A percentile compares a stretch with the other conserved stretches of the same genome.
Conservation (phyloP, 2,888 invertebrate genomes). For the Alloplasta piceator region DNA sequence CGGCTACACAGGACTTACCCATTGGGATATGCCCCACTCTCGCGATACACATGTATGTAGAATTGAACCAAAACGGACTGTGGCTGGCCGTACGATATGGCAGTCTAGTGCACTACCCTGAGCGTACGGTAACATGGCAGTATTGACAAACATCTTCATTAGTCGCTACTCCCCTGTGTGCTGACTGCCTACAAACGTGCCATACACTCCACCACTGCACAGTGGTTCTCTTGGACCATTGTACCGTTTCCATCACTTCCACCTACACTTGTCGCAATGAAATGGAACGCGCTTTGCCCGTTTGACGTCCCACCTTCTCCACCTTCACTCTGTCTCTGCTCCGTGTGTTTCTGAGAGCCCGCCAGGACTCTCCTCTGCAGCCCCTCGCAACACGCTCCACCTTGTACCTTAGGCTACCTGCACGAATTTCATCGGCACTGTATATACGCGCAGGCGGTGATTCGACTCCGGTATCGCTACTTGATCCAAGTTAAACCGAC, state of each 20-base stretch:
- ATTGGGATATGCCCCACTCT: slow-evolving; percentile 24
- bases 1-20: slow-evolving; percentile 46
- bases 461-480: slow-evolving; percentile 67
- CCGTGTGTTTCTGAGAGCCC: slow-evolving; percentile 9
- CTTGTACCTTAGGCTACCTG: slow-evolving; percentile 56
- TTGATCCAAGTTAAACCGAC: slow-evolving; percentile 70
- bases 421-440: slow-evolving; percentile 66
- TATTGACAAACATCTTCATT: slow-evolving; percentile 81
- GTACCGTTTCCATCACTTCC: slow-evolving; percentile 6
- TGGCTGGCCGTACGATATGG: slow-evolving; percentile 41
- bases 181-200: slow-evolving; percentile 72
- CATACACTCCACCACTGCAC: slow-evolving; percentile 56
- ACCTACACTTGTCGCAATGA: slow-evolving; percentile 34
- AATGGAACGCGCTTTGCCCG: slow-evolving; percentile 42
- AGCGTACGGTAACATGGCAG: slow-evolving; percentile 73
- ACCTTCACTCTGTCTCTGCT: slow-evolving; percentile 47
- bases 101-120: slow-evolving; percentile 43
- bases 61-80: slow-evolving; percentile 32
- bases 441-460: slow-evolving; percentile 68
- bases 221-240: slow-evolving; percentile 33
- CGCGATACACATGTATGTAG: slow-evolving; percentile 4
- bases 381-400: not conserved
- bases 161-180: slow-evolving; percentile 73
- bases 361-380: not conserved
- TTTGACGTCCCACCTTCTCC: slow-evolving; percentile 31